Percentiles rank a stretch among this genome's conserved stretches.
Evolutionary conservation across 2,113 vertebrate genomes (phyloP).

Genomic region (Aepyceros melampus): DNA sequence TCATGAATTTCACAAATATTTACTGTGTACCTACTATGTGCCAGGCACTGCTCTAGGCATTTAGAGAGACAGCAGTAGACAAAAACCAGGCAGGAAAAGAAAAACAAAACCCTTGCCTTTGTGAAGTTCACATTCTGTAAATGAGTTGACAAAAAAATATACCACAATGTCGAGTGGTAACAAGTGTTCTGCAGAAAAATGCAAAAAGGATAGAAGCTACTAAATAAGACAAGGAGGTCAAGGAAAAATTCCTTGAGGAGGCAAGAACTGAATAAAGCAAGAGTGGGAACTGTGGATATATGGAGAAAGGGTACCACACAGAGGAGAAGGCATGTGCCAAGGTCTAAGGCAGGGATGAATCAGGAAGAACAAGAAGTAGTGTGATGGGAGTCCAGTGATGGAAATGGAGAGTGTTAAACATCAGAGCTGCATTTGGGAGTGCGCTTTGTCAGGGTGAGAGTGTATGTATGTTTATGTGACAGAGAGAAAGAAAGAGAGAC

Average conservation of each 20-base stretch:
- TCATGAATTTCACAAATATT: background rate
- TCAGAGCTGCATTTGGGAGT: background rate
- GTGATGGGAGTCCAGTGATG: no score
- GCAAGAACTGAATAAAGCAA: background rate
- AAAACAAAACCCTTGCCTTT: background rate
- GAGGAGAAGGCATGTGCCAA: background rate
- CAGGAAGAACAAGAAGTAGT: background rate
- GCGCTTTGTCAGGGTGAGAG: background rate
- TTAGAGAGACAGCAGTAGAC: background rate
- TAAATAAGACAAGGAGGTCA: background rate
- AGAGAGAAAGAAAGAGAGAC: background rate
- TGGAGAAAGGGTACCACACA: background rate
- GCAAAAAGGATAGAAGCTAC: background rate
- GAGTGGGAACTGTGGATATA: background rate
- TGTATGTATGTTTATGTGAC: background rate
- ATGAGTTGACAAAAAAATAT: background rate
- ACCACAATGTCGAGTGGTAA: background rate
- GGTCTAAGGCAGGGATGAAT: background rate
- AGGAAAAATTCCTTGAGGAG: background rate
- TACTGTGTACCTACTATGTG: background rate
- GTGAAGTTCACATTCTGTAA: background rate
- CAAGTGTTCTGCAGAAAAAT: background rate
- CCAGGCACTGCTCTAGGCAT: no score
- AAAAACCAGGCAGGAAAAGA: background rate
- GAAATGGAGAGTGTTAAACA: background rate